Percentiles rank a stretch among this genome's conserved stretches.
Evolutionary conservation across 2,888 invertebrate genomes (phyloP).

Genomic region (Mythimna loreyi): DNA sequence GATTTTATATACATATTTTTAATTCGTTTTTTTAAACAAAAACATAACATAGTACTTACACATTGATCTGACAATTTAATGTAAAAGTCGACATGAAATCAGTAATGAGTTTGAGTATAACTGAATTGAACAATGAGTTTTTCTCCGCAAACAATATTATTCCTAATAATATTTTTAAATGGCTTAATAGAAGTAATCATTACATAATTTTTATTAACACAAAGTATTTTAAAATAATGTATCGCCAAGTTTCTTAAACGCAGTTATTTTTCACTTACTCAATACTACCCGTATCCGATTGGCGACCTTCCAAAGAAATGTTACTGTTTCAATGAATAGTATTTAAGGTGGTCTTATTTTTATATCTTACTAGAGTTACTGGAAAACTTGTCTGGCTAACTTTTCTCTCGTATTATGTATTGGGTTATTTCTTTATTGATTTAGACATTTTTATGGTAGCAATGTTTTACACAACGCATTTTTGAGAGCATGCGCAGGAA

Average conservation of each 20-base stretch:
- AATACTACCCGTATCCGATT: slow-evolving; percentile 56
- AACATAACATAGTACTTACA: too few species aligned
- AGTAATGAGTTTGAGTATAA: too few species aligned
- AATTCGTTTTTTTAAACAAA: too few species aligned
- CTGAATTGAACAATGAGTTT: too few species aligned
- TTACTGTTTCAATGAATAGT: slow-evolving; percentile 59
- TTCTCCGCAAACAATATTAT: neutral
- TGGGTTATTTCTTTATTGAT: neutral
- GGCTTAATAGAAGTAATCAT: slow-evolving; percentile 11
- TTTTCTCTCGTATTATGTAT: neutral
- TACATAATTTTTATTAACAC: neutral
- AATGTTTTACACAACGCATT: too few species aligned
- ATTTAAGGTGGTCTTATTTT: slow-evolving; percentile 43
- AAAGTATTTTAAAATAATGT: slow-evolving; percentile 33
- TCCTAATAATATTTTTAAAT: neutral
- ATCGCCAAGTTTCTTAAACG: slow-evolving; percentile 33
- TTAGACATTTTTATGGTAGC: neutral
- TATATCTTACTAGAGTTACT: slow-evolving; percentile 28
- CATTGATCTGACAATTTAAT: too few species aligned
- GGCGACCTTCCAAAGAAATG: slow-evolving; percentile 58
- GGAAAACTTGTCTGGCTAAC: slow-evolving; percentile 12
- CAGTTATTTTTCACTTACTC: slow-evolving; percentile 59
- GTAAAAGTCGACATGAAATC: too few species aligned
- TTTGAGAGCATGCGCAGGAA: too few species aligned
- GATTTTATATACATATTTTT: too few species aligned